Percentiles rank a stretch among this genome's conserved stretches.
phyloP scores from a whole-genome alignment of 2,888 invertebrate species.

The Ephialtes manifestator region DNA sequence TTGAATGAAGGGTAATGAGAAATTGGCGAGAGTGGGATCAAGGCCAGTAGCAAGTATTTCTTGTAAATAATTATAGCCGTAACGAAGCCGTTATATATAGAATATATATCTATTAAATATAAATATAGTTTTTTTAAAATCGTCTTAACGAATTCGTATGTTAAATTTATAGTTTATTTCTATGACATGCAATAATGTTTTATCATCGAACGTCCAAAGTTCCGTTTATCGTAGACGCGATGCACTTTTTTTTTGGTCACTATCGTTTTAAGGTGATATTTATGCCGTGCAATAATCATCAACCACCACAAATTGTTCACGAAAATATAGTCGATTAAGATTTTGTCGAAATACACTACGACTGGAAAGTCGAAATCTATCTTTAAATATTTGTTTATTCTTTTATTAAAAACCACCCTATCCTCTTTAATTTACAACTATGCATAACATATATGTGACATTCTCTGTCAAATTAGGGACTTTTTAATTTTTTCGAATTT shows the following conservation, averaged over 20 bases:
- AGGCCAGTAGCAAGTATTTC: constrained; percentile 78
- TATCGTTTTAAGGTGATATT: constrained; percentile 37
- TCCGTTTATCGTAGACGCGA: constrained; percentile 22
- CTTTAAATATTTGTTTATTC: constrained; percentile 1
- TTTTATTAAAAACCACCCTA: not conserved
- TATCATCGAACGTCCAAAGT: constrained; percentile 33
- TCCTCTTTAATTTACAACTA: not conserved
- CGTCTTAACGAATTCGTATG: constrained; percentile 41
- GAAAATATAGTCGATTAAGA: constrained; percentile 41
- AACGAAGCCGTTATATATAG: constrained; percentile 45
- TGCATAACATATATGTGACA: not conserved
- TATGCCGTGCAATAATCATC: constrained; percentile 44
- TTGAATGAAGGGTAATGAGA: constrained; percentile 45
- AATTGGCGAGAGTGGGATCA: constrained; percentile 76
- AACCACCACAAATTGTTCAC: constrained; percentile 40
- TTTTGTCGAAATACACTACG: constrained; percentile 41
- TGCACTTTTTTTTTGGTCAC: constrained; percentile 33
- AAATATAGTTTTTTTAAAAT: not conserved
- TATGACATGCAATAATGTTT: constrained; percentile 33
- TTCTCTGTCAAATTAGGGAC: not conserved
- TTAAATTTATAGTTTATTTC: constrained; percentile 32
- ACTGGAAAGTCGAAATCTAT: constrained; percentile 29
- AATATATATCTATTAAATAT: constrained; percentile 20
- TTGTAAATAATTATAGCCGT: constrained; percentile 73
- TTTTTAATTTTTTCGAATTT: too few species aligned